Percentiles rank a stretch among this genome's conserved stretches.
Evolutionary conservation across 2,113 vertebrate species (phyloP).

Genomic region (Cebidichthys violaceus): DNA sequence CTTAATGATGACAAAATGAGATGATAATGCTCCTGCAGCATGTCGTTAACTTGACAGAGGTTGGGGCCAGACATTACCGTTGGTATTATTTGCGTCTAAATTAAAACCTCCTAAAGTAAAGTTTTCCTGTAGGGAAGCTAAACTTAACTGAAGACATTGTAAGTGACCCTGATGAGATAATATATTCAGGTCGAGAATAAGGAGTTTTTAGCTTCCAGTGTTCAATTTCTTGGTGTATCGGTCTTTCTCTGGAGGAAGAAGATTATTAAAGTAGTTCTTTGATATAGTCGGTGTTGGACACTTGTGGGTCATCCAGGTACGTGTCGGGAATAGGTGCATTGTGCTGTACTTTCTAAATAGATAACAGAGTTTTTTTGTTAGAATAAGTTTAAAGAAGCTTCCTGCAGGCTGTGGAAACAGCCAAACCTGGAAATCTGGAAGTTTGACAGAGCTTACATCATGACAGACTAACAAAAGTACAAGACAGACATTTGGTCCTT

Average conservation of each 20-base stretch:
- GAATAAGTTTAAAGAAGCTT: slow-evolving; percentile 13
- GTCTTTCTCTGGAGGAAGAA: not conserved
- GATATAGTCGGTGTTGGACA: not conserved
- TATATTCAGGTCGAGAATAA: not conserved
- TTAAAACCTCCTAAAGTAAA: not conserved
- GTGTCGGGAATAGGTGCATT: not conserved
- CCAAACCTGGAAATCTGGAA: slow-evolving; percentile 14
- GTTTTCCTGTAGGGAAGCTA: not conserved
- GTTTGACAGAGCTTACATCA: slow-evolving; percentile 11
- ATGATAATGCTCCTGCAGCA: not conserved
- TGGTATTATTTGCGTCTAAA: not conserved
- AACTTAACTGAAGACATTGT: not conserved
- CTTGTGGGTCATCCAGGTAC: not conserved
- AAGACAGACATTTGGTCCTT: slow-evolving; percentile 29
- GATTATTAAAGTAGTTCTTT: slow-evolving; percentile 6
- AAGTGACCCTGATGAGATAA: not conserved
- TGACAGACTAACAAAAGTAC: slow-evolving; percentile 17
- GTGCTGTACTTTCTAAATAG: not conserved
- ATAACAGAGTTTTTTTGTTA: not conserved
- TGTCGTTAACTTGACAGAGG: not conserved
- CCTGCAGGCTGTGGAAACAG: not conserved
- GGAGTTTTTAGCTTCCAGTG: not conserved
- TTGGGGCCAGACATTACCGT: not conserved
- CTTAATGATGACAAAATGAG: not conserved
- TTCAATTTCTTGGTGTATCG: not conserved